These are phyloP conservation scores for Balanococcus diminutus DNA, from an alignment of 2,888 invertebrate species.

Conservation along the genomic window DNA sequence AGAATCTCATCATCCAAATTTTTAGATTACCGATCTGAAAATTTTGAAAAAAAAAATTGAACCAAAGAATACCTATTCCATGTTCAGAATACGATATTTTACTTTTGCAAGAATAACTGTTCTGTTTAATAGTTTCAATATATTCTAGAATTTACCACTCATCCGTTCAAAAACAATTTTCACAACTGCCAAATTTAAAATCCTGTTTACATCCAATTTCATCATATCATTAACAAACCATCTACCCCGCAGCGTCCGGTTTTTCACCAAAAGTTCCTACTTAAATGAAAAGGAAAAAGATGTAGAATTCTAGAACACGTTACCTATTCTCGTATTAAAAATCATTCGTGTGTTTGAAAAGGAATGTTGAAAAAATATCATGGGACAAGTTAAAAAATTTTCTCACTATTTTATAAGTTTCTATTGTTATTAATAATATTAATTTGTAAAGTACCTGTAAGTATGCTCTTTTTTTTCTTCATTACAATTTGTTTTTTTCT, in stretches of 20 bases:
- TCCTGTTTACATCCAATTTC: too few relatives aligned
- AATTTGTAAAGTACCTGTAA: slow-evolving; percentile 16
- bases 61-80: background rate
- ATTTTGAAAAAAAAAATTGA: background rate
- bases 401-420: slow-evolving; percentile 24
- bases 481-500: slow-evolving; percentile 6
- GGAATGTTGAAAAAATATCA: background rate
- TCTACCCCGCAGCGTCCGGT: background rate
- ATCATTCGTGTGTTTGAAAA: too few relatives aligned
- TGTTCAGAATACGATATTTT: background rate
- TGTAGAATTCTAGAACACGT: slow-evolving; percentile 1
- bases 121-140: background rate
- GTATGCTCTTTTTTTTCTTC: slow-evolving; percentile 9
- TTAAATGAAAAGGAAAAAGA: background rate
- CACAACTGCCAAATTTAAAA: background rate
- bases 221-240: background rate
- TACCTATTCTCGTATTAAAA: too few relatives aligned
- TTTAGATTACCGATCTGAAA: background rate
- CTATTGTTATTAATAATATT: slow-evolving; percentile 8
- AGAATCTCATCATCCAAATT: background rate
- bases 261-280: slow-evolving; percentile 19
- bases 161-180: background rate
- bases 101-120: background rate
- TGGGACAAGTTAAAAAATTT: slow-evolving; percentile 24
- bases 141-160: too few relatives aligned